Evolutionary conservation across 2,113 vertebrate species (phyloP).

Genomic region (Athene cunicularia): DNA sequence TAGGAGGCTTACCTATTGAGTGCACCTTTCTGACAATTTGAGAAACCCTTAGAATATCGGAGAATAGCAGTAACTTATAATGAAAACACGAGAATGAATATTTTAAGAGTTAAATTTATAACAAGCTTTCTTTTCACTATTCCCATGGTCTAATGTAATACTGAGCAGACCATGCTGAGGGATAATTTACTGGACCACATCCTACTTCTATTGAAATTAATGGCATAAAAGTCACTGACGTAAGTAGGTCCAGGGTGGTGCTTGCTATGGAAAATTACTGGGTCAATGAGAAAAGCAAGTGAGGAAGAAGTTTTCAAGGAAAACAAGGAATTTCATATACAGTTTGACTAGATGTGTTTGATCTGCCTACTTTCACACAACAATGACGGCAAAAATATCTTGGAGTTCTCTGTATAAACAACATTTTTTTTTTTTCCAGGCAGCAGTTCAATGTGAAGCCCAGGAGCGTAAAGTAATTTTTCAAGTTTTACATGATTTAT

Average conservation of each 20-base stretch:
- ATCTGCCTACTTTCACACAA: background rate
- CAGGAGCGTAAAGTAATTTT: background rate
- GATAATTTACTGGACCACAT: conserved; percentile 27
- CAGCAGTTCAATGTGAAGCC: background rate
- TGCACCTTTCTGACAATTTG: background rate
- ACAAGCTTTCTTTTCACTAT: background rate
- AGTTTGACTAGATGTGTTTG: background rate
- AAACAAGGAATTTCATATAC: background rate
- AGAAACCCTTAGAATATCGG: background rate
- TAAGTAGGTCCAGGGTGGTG: background rate
- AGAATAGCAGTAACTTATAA: background rate
- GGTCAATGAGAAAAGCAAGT: background rate
- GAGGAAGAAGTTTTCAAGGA: background rate
- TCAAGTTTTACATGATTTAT: conserved; percentile 19
- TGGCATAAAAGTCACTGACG: background rate
- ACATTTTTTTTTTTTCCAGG: background rate
- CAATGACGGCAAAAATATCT: background rate
- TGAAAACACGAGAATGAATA: background rate
- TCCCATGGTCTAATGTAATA: background rate
- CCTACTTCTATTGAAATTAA: background rate
- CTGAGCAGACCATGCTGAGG: background rate
- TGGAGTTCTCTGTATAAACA: background rate
- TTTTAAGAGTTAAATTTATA: background rate
- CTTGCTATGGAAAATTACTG: background rate
- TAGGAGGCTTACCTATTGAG: background rate